Evolutionary conservation across 2,888 invertebrate species (phyloP).

Genomic region (Coleophora deauratella): DNA sequence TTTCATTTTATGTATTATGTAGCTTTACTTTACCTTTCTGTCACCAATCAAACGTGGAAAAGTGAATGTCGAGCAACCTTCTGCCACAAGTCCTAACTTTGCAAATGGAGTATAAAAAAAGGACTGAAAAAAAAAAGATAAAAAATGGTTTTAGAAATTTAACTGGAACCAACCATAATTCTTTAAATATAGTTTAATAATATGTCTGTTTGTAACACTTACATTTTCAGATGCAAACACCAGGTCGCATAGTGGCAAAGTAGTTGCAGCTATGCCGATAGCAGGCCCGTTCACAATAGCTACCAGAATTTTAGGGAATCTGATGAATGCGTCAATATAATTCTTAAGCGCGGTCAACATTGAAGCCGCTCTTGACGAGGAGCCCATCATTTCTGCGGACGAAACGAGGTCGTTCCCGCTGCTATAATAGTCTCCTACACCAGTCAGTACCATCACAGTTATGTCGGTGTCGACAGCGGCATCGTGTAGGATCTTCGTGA

Average conservation of each 20-base stretch:
- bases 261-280: constrained; percentile 91
- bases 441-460: constrained; percentile 84
- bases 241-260: constrained; percentile 88
- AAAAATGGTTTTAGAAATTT: too few species aligned
- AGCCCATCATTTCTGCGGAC: constrained; percentile 9
- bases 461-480: constrained; percentile 80
- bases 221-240: constrained; percentile 91
- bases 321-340: constrained; percentile 84
- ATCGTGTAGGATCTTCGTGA: constrained; percentile 77
- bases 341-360: constrained; percentile 51
- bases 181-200: too few species aligned
- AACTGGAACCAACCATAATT: too few species aligned
- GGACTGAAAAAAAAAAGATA: constrained; percentile 72
- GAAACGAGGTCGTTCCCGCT: constrained; percentile 85
- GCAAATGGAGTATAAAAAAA: constrained; percentile 93
- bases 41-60: constrained; percentile 90
- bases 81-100: constrained; percentile 87
- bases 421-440: constrained; percentile 85
- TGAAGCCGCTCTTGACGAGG: constrained; percentile 21
- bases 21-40: constrained; percentile 73
- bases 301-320: constrained; percentile 90
- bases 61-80: constrained; percentile 90
- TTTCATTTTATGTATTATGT: too few species aligned
- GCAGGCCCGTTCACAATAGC: constrained; percentile 96
- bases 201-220: too few species aligned